Evolutionary conservation across 2,113 vertebrate genomes (phyloP).

Genomic region (Labeo catla): DNA sequence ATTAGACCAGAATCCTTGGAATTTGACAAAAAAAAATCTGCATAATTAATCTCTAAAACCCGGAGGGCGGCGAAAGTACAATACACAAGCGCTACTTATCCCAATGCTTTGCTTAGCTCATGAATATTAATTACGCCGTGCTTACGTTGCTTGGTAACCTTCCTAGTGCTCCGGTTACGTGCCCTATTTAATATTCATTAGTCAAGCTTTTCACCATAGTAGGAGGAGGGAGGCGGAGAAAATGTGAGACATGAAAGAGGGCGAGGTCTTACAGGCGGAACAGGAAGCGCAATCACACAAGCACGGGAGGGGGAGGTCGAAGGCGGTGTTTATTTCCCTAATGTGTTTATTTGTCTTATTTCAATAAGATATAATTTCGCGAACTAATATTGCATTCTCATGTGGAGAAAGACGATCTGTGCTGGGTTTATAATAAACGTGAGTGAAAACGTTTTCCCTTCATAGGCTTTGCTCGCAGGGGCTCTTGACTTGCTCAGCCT

Average conservation of each 20-base stretch:
- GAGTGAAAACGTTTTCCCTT: conserved; percentile 25
- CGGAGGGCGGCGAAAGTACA: neutral
- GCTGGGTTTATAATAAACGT: conserved; percentile 12
- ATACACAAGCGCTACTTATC: neutral
- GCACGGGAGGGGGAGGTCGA: conserved; percentile 62
- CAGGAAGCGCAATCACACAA: conserved; percentile 70
- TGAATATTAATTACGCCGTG: conserved; percentile 21
- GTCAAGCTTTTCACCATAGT: conserved; percentile 1
- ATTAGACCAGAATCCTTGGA: neutral
- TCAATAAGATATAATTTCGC: neutral
- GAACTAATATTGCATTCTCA: conserved; percentile 28
- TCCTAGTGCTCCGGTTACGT: neutral
- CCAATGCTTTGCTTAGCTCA: neutral
- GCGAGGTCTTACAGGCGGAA: conserved; percentile 62
- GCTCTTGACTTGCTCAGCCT: conserved; percentile 51
- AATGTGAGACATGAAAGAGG: conserved; percentile 27
- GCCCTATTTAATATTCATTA: conserved; percentile 1
- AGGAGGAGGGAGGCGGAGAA: conserved; percentile 1
- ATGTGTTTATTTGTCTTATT: conserved; percentile 63
- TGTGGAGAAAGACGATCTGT: neutral
- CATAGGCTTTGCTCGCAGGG: neutral
- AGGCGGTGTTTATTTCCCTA: conserved; percentile 67
- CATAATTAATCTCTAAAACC: neutral
- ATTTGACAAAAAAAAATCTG: neutral
- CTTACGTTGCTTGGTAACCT: conserved; percentile 12